Conservation (phyloP, 1,140 invertebrate species). For the Elysia chlorotica region DNA sequence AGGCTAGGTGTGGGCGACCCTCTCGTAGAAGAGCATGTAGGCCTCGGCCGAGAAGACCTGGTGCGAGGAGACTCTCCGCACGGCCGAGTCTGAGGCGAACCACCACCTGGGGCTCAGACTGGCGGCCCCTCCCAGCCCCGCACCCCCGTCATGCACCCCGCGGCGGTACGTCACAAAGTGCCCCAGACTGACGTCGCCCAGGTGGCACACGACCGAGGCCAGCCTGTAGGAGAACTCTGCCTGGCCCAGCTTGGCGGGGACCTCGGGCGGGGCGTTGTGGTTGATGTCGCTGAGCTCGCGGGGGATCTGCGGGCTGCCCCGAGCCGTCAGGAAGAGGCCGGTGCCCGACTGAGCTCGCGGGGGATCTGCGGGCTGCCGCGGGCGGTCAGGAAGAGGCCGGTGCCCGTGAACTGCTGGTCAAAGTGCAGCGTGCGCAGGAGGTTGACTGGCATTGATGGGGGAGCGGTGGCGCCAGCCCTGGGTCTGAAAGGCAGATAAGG, state of each 20-base stretch:
- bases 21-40: slow-evolving; percentile 67
- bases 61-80: slow-evolving; percentile 50
- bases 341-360: slow-evolving; percentile 35
- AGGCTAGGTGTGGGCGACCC: too few relatives aligned
- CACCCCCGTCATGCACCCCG: slow-evolving; percentile 58
- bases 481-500: too few relatives aligned
- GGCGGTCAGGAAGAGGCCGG: slow-evolving; percentile 44
- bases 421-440: slow-evolving; percentile 55
- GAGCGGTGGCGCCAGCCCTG: too few relatives aligned
- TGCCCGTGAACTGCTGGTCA: slow-evolving; percentile 43
- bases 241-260: slow-evolving; percentile 3
- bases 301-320: slow-evolving; percentile 14
- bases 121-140: slow-evolving; percentile 36
- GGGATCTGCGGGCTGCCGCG: slow-evolving; percentile 19
- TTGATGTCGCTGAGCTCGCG: slow-evolving; percentile 44
- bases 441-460: slow-evolving; percentile 45
- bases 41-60: slow-evolving; percentile 62
- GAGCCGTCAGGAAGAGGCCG: slow-evolving; percentile 45
- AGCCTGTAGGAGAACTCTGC: slow-evolving; percentile 70
- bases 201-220: slow-evolving; percentile 85
- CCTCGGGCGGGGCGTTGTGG: slow-evolving; percentile 38
- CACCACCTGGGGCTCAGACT: slow-evolving; percentile 55
- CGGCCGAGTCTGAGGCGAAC: slow-evolving; percentile 62
- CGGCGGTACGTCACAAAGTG: slow-evolving; percentile 91
- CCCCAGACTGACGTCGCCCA: slow-evolving; percentile 82